Evolutionary conservation across 2,888 invertebrate genomes (phyloP).

Genomic region (Orgyia antiqua): DNA sequence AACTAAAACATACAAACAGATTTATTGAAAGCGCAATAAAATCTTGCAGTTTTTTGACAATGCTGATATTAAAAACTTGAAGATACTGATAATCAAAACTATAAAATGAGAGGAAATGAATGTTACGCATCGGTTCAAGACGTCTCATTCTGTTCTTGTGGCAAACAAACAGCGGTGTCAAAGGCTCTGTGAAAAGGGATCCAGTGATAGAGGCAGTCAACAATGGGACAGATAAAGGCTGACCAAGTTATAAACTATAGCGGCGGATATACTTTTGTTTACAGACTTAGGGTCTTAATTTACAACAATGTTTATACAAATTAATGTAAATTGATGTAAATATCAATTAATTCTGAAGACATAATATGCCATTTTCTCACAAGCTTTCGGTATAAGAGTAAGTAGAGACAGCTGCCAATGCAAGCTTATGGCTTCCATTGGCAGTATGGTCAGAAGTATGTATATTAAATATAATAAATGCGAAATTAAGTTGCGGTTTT

Average conservation of each 20-base stretch:
- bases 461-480: no score
- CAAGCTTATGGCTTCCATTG: no score
- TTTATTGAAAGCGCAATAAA: constrained; percentile 2
- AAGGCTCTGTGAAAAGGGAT: constrained; percentile 73
- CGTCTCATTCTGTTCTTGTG: constrained; percentile 70
- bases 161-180: constrained; percentile 72
- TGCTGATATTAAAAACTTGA: constrained; percentile 27
- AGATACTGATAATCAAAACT: constrained; percentile 40
- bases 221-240: constrained; percentile 64
- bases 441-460: no score
- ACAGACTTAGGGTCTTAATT: no score
- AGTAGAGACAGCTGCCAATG: no score
- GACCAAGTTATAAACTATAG: constrained; percentile 24
- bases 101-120: constrained; percentile 39
- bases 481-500: no score
- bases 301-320: no score
- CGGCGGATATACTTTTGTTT: no score
- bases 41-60: constrained; percentile 4
- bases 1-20: not conserved
- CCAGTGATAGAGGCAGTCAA: constrained; percentile 76
- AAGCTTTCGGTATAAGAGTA: no score
- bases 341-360: no score
- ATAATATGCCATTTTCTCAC: no score
- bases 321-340: no score
- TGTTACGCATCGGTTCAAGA: constrained; percentile 63